These are phyloP conservation scores for Patiria miniata DNA, from an alignment of 35 echinoderm and acorn worm species.

Conservation along the genomic window DNA sequence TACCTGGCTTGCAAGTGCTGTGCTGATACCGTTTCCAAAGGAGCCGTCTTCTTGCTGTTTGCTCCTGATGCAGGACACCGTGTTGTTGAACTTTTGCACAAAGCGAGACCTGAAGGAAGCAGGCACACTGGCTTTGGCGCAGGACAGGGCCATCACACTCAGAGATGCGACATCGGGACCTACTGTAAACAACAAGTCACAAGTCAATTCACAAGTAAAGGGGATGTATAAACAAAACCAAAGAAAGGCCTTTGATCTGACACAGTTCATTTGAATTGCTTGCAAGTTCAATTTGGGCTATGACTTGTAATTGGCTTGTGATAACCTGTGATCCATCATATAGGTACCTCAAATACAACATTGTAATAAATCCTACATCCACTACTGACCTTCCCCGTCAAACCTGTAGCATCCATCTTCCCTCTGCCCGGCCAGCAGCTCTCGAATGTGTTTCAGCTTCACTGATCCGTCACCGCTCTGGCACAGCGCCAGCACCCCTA, in stretches of 20 bases:
- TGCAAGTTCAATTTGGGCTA: no score
- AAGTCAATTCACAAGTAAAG: background rate
- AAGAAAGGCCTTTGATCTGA: no score
- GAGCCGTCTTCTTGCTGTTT: conserved; percentile 42
- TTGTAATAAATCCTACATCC: background rate
- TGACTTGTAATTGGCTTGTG: no score
- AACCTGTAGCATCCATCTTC: conserved; percentile 58
- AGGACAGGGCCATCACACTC: conserved; percentile 68
- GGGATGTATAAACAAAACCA: background rate
- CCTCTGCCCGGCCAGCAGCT: conserved; percentile 38
- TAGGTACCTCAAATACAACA: no score
- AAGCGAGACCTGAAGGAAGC: background rate
- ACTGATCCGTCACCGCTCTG: conserved; percentile 11
- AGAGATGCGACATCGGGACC: conserved; percentile 67
- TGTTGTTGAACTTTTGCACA: background rate
- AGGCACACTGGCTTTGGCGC: conserved; percentile 33
- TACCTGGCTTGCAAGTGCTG: conserved; percentile 68
- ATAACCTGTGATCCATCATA: no score
- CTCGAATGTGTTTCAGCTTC: background rate
- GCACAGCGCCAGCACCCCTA: conserved; percentile 69
- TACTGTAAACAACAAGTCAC: background rate
- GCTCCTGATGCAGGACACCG: conserved; percentile 8
- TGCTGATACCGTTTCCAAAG: conserved; percentile 57
- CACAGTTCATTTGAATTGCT: no score
- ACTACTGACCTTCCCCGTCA: conserved; percentile 33